These are phyloP conservation scores for Cassiopea andromeda DNA, from an alignment of 30 jellyfish, hydroid and myxozoan species.

Conservation along the genomic window DNA sequence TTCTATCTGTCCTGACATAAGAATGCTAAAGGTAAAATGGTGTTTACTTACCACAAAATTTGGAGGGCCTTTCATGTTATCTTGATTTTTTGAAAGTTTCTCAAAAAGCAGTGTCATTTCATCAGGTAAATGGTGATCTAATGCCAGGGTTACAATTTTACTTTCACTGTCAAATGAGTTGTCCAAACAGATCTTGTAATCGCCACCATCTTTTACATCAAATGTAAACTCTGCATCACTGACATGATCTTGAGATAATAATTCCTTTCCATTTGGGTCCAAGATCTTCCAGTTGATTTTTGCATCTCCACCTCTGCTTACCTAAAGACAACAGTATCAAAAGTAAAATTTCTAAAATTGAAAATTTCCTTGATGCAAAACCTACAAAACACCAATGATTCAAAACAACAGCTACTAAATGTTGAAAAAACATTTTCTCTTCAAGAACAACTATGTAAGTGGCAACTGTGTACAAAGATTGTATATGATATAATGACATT, in stretches of 20 bases:
- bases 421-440: too few species aligned
- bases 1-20: not conserved
- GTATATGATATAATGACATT: too few species aligned
- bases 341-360: too few species aligned
- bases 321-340: slow-evolving; percentile 4
- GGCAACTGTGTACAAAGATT: too few species aligned
- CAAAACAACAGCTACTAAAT: too few species aligned
- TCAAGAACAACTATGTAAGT: too few species aligned
- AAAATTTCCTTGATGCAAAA: not conserved
- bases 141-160: slow-evolving; percentile 28
- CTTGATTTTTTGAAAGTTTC: not conserved
- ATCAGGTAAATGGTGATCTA: slow-evolving; percentile 11
- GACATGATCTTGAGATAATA: not conserved
- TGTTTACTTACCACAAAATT: slow-evolving; percentile 28
- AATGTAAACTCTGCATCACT: not conserved
- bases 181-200: slow-evolving; percentile 35
- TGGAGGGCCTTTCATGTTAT: not conserved
- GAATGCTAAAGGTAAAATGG: not conserved
- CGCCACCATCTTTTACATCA: slow-evolving; percentile 32
- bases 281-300: slow-evolving; percentile 30
- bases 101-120: slow-evolving; percentile 16
- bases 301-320: slow-evolving; percentile 46
- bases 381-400: not conserved
- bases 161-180: slow-evolving; percentile 29
- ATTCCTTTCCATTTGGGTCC: slow-evolving; percentile 32